Evolutionary conservation across 1,140 invertebrate species (phyloP), one percentile per base, ranked within the genome.

Genomic region (Delia radicum): DNA sequence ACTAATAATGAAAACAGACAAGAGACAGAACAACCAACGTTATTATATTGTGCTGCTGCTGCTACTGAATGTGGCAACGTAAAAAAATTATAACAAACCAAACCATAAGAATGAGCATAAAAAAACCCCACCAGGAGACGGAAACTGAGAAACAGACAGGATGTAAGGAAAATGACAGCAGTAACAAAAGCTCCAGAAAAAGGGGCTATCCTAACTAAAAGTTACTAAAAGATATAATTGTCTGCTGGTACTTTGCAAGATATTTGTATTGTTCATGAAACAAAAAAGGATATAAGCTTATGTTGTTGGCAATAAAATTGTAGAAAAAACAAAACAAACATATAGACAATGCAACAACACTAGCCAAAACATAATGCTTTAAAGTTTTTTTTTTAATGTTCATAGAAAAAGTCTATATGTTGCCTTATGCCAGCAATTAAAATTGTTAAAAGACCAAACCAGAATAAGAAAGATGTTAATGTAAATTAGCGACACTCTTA

Each of bases 1-100:
- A 69, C 65, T 69, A 69, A 69, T 69, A 69, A 69, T 69, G 65
- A 69, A 69, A 69, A 69, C 65, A 69, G 65, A 69, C 65, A 69
- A 12, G 18, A 69, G 65, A 69, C 65, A 37, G 3, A 24, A 69
- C 18, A 29, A 33, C 33, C 26, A 63, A 63, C 61, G 15, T n/a
- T n/a, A n/a, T n/a, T n/a, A n/a, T n/a, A n/a, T n/a, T n/a, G n/a
- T n/a, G 61, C 18, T 24, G 55, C 18, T 15, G 27, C 61, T 26
- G 26, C 1, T 2, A 33, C 33, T 10, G 13, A 10, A 10, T 10
- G 7, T 42, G 12, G 6, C 7, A 42, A 42, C n/a, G n/a, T 8
- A 55, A 7, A 55, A n/a, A 55, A 55, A 55, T 55, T 55, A 21
- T 55, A 21, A n/a, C n/a, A n/a, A 55, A 55, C 5, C 7, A 21